Conservation (phyloP, 2,888 invertebrate genomes). For the Blera fallax region DNA sequence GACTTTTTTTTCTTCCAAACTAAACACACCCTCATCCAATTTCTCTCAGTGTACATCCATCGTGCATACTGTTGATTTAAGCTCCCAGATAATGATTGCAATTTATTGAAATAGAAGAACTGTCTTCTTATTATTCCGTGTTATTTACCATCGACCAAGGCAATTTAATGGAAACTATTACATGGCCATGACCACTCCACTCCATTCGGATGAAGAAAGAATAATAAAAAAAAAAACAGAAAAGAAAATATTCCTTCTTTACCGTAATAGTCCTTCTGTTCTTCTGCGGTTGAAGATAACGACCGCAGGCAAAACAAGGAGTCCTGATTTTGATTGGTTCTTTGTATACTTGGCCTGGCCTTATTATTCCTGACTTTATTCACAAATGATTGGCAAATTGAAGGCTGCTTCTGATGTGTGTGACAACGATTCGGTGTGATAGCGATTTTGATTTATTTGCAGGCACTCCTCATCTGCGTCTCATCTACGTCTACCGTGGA, state of each 20-base stretch:
- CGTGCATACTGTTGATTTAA: conserved; percentile 60
- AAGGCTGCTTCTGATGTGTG: conserved; percentile 58
- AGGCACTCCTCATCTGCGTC: conserved; percentile 58
- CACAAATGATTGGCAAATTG: conserved; percentile 59
- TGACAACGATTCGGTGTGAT: conserved; percentile 63
- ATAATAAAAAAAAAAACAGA: background rate
- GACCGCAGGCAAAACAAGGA: conserved; percentile 34
- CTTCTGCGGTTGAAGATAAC: conserved; percentile 28
- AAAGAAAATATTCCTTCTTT: conserved; percentile 26
- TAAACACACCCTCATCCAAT: background rate
- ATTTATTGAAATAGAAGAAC: conserved; percentile 69
- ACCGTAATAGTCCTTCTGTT: conserved; percentile 48
- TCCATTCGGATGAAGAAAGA: background rate
- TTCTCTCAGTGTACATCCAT: conserved; percentile 36
- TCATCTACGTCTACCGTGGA: conserved; percentile 15
- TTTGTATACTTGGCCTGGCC: conserved; percentile 30
- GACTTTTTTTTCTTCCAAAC: too few species aligned
- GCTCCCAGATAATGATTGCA: conserved; percentile 61
- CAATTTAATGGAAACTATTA: conserved; percentile 69
- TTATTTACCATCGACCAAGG: conserved; percentile 51
- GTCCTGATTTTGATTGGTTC: conserved; percentile 61
- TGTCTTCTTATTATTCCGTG: conserved; percentile 64
- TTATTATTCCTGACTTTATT: conserved; percentile 57
- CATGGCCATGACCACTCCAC: conserved; percentile 47
- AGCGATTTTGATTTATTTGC: conserved; percentile 65